Evolutionary conservation across 2,113 vertebrate species (phyloP).

Genomic region (Nerophis ophidion): DNA sequence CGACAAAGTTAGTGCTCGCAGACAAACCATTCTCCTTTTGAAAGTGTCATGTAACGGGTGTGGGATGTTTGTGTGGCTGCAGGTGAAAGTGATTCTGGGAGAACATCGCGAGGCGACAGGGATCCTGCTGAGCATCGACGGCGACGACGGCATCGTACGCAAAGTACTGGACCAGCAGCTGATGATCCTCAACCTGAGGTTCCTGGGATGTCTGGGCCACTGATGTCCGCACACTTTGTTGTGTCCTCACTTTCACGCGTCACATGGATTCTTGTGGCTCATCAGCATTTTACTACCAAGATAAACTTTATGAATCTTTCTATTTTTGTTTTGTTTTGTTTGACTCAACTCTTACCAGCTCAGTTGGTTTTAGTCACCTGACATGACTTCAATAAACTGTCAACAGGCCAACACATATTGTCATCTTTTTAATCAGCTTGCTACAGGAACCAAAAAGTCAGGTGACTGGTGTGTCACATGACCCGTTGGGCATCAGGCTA

Average conservation of each 20-base stretch:
- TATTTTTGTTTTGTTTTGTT: neutral
- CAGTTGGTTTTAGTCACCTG: conserved; percentile 38
- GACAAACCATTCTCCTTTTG: neutral
- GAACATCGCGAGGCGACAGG: conserved; percentile 90
- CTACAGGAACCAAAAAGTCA: neutral
- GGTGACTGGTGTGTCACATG: too few relatives aligned
- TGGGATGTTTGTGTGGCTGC: neutral
- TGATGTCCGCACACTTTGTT: conserved; percentile 18
- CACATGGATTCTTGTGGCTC: neutral
- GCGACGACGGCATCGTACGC: conserved; percentile 88
- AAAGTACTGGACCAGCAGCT: conserved; percentile 89
- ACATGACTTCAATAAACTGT: conserved; percentile 61
- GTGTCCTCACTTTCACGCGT: neutral
- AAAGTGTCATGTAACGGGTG: neutral
- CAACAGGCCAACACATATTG: conserved; percentile 11
- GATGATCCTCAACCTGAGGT: conserved; percentile 90
- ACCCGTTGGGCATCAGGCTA: too few relatives aligned
- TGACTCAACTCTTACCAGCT: neutral
- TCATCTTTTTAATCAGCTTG: neutral
- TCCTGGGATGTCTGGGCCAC: conserved; percentile 84
- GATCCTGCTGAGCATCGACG: conserved; percentile 85
- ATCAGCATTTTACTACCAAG: neutral
- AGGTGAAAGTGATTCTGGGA: conserved; percentile 92
- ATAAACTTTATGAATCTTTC: neutral
- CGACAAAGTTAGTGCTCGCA: conserved; percentile 77